phyloP scores from a whole-genome alignment of 2,113 vertebrate genomes.

The Amia ocellicauda region DNA sequence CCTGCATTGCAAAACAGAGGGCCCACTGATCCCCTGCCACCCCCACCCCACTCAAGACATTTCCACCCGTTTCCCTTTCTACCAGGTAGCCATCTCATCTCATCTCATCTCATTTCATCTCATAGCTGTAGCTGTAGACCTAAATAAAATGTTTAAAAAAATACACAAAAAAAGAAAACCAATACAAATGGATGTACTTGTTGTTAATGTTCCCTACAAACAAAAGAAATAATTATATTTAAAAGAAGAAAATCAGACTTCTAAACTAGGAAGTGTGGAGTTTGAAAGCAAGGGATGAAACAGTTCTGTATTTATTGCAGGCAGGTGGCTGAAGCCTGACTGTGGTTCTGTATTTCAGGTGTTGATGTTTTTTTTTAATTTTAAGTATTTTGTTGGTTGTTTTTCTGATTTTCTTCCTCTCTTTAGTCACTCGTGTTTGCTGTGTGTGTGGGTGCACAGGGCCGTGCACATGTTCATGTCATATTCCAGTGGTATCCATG shows the following conservation, averaged over 20 bases:
- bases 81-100: conserved; percentile 5
- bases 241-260: no score
- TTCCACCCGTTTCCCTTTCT: not conserved
- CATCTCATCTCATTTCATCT: conserved; percentile 50
- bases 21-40: no score
- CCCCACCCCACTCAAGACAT: not conserved
- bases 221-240: conserved; percentile 43
- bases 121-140: conserved; percentile 38
- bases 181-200: conserved; percentile 61
- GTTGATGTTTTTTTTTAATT: no score
- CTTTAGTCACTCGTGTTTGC: conserved; percentile 54
- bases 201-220: conserved; percentile 64
- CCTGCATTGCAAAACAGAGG: conserved; percentile 37
- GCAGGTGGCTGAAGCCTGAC: conserved; percentile 42
- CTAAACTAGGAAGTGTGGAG: conserved; percentile 12
- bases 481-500: conserved; percentile 41
- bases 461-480: not conserved
- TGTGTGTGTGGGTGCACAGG: conserved; percentile 36
- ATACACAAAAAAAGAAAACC: conserved; percentile 33
- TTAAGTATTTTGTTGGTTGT: conserved; percentile 33
- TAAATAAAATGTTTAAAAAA: no score
- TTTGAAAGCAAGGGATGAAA: conserved; percentile 50
- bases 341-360: conserved; percentile 15
- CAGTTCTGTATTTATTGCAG: conserved; percentile 65
- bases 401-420: conserved; percentile 48